Evolutionary conservation across 2,797 vertebrate species (phyloP).

Genomic region (Notolabrus celidotus): DNA sequence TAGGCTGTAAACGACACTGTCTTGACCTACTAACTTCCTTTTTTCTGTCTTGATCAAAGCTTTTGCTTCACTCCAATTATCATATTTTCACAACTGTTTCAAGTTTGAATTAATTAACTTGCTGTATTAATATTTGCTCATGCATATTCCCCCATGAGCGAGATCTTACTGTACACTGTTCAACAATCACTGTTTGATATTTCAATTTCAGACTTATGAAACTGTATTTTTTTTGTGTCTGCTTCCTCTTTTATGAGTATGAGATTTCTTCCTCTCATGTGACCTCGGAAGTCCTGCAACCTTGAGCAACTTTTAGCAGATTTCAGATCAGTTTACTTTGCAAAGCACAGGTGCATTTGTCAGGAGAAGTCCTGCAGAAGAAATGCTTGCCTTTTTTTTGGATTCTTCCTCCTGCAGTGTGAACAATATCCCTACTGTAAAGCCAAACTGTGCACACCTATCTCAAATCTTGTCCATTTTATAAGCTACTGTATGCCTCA

Average conservation of each 20-base stretch:
- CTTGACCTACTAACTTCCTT: slow-evolving; percentile 43
- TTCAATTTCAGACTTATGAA: background rate
- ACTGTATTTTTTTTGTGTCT: too few species aligned
- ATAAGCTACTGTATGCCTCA: background rate
- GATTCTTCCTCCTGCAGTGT: slow-evolving; percentile 10
- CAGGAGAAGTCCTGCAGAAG: slow-evolving; percentile 7
- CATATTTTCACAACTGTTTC: slow-evolving; percentile 33
- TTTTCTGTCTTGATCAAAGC: slow-evolving; percentile 30
- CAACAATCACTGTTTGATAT: slow-evolving; percentile 1
- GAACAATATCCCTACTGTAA: slow-evolving; percentile 50
- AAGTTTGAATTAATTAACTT: slow-evolving; percentile 29
- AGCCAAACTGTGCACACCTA: slow-evolving; percentile 21
- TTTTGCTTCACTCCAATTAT: slow-evolving; percentile 30
- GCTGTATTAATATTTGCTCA: slow-evolving; percentile 27
- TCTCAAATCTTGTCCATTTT: slow-evolving; percentile 45
- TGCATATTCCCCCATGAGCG: background rate
- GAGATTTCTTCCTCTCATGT: background rate
- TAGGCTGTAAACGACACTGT: slow-evolving; percentile 6
- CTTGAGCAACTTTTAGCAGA: slow-evolving; percentile 32
- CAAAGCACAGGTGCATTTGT: slow-evolving; percentile 35
- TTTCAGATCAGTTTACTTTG: slow-evolving; percentile 4
- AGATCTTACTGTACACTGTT: slow-evolving; percentile 1
- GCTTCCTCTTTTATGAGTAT: background rate
- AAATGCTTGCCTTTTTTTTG: slow-evolving; percentile 3
- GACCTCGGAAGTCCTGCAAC: slow-evolving; percentile 13